Base-by-base conservation (phyloP, 1,140 invertebrate genomes). In the Platyura marginata region DNA sequence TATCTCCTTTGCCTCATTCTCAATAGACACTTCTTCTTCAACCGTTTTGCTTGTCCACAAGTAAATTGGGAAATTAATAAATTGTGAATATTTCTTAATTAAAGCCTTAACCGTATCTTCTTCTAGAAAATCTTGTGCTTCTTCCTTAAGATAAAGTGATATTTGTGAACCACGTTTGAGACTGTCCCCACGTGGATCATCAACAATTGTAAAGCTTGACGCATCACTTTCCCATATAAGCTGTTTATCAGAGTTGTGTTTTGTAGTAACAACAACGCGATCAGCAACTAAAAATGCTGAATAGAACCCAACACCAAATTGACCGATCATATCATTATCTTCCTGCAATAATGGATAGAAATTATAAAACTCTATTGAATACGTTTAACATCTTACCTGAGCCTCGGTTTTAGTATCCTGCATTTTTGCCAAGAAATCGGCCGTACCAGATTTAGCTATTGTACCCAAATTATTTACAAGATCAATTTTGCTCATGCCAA, bases 211-310 rank as follows among this genome's bases (percentile, higher is more conserved):
- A 67, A 92, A 99, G 42, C 78, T 75, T 34, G 65, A 65, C 16
- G 93, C 85, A 64, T 96, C 90, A 8, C 92, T 96, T 61, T 98
- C 92, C 96, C 96, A 99, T 46, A 99, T 86, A 59, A 96, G 82
- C 64, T 98, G 95, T 46, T 78, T 74, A 63, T 97, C 95, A 54
- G 89, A 80, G 58, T 97, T 94, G 62, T 93, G 76, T 62, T 98
- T 98, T 0, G 89, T 87, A 1, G 87, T 95, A 1, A 99, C 96
- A 35, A 89, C 74, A 25, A 96, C 89, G 49, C 67, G 70, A 51
- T 85, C 85, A 4, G 90, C 88, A 34, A 94, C 89, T 48, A 99
- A 70, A 66, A 98, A 99, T 3, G 93, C 77, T 0, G 93, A 96
- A 59, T 98, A 98, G 64, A 97, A 97, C 37, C 93, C 93, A 51